Conservation (phyloP, 2,113 vertebrate genomes). For the Odontesthes bonariensis region DNA sequence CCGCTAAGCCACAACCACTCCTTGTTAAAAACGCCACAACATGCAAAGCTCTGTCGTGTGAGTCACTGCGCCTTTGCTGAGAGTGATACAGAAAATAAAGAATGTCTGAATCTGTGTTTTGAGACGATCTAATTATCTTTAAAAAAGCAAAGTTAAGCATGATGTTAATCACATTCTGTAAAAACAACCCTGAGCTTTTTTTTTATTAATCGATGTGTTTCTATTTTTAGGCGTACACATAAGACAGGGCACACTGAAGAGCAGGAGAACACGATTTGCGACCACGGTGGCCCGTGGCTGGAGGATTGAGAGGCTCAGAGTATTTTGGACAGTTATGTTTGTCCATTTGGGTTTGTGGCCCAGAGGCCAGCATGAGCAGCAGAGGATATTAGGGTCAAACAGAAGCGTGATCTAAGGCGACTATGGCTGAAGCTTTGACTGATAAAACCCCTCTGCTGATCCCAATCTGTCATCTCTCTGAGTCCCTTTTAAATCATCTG, state of each 20-base stretch:
- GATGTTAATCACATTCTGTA: slow-evolving; percentile 10
- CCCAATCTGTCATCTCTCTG: slow-evolving; percentile 33
- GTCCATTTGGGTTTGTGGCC: slow-evolving; percentile 63
- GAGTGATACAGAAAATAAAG: slow-evolving; percentile 70
- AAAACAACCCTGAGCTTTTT: background rate
- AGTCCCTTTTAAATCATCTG: slow-evolving; percentile 66
- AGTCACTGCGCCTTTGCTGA: slow-evolving; percentile 74
- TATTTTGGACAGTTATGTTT: slow-evolving; percentile 64
- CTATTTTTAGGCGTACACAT: background rate
- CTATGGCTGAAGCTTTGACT: slow-evolving; percentile 65
- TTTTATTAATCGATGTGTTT: background rate
- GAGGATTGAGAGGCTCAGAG: slow-evolving; percentile 61
- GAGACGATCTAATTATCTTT: background rate
- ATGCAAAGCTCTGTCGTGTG: slow-evolving; percentile 68
- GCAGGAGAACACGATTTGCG: slow-evolving; percentile 52
- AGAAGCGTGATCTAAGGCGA: slow-evolving; percentile 62
- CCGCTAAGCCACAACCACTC: slow-evolving; percentile 30
- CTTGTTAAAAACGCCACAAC: slow-evolving; percentile 70
- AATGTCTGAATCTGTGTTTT: slow-evolving; percentile 24
- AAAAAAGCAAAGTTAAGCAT: background rate
- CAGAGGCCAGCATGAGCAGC: slow-evolving; percentile 65
- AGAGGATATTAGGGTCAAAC: slow-evolving; percentile 78
- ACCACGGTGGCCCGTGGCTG: slow-evolving; percentile 23
- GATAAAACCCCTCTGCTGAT: slow-evolving; percentile 70
- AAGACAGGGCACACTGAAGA: slow-evolving; percentile 31